Evolutionary conservation across 2,113 vertebrate genomes (phyloP).

Genomic region (Etheostoma cragini): DNA sequence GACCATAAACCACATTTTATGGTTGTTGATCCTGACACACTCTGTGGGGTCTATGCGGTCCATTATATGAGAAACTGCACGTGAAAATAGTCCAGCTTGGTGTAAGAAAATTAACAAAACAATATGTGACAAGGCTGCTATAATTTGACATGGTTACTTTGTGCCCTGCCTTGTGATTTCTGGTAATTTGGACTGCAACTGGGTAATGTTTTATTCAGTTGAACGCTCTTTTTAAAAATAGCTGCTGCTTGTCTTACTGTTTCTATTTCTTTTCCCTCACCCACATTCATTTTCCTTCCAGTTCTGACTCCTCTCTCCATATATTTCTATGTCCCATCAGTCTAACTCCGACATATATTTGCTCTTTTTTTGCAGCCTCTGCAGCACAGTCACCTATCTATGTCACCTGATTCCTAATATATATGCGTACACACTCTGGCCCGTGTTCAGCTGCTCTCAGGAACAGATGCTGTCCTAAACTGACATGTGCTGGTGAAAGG

Average conservation of each 20-base stretch:
- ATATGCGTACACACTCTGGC: constrained; percentile 13
- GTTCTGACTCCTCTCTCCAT: background rate
- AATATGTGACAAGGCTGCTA: constrained; percentile 17
- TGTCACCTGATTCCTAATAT: constrained; percentile 56
- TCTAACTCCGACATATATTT: constrained; percentile 30
- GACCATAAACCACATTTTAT: constrained; percentile 17
- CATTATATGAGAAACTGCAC: background rate
- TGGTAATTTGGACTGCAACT: constrained; percentile 40
- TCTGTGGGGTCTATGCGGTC: constrained; percentile 2
- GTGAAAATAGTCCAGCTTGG: constrained; percentile 6
- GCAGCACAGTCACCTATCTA: constrained; percentile 43
- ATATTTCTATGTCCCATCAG: constrained; percentile 11
- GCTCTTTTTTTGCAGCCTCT: constrained; percentile 27
- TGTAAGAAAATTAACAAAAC: constrained; percentile 35
- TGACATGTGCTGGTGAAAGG: constrained; percentile 42
- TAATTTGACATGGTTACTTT: constrained; percentile 30
- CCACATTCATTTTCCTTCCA: constrained; percentile 17
- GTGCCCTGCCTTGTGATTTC: constrained; percentile 33
- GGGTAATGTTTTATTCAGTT: constrained; percentile 62
- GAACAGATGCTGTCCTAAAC: constrained; percentile 68
- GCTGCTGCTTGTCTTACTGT: constrained; percentile 36
- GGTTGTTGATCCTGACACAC: constrained; percentile 27
- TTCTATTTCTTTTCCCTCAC: constrained; percentile 15
- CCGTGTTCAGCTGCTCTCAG: constrained; percentile 51
- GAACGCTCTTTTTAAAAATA: constrained; percentile 58